A percentile compares a stretch with the other conserved stretches of the same genome.
phyloP scores from a whole-genome alignment of 2,797 vertebrate genomes.

The Schizopygopsis pylzovi region DNA sequence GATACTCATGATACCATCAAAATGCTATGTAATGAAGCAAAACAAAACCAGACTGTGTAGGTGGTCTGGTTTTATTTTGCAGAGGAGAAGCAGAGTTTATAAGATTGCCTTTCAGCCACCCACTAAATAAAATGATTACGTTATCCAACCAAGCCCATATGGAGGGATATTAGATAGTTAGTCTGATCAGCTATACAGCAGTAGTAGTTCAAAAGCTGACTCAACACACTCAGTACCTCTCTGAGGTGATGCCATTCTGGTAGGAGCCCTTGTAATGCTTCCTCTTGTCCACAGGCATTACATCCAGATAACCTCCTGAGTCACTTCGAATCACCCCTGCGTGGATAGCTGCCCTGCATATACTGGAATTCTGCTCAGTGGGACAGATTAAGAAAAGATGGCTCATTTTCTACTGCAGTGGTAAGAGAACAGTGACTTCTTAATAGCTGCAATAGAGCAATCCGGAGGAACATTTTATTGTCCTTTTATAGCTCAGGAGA shows the following conservation, averaged over 20 bases:
- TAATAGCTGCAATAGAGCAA: not conserved
- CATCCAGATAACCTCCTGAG: constrained; percentile 91
- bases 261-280: constrained; percentile 85
- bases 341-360: constrained; percentile 92
- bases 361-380: constrained; percentile 87
- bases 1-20: constrained; percentile 16
- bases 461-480: not conserved
- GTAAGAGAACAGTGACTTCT: not conserved
- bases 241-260: constrained; percentile 91
- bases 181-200: constrained; percentile 7
- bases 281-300: constrained; percentile 93
- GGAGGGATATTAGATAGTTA: constrained; percentile 37
- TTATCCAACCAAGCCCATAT: not conserved
- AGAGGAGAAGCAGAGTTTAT: not conserved
- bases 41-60: constrained; percentile 26
- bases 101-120: constrained; percentile 5
- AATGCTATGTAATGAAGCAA: not conserved
- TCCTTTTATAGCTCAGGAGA: not conserved
- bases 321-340: constrained; percentile 90
- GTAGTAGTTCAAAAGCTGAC: not conserved
- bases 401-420: not conserved
- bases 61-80: constrained; percentile 52
- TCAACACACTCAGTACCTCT: constrained; percentile 80
- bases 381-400: not conserved
- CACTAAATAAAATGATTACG: constrained; percentile 28